Evolutionary conservation across 2,113 vertebrate genomes (phyloP).

Genomic region (Orcinus orca): DNA sequence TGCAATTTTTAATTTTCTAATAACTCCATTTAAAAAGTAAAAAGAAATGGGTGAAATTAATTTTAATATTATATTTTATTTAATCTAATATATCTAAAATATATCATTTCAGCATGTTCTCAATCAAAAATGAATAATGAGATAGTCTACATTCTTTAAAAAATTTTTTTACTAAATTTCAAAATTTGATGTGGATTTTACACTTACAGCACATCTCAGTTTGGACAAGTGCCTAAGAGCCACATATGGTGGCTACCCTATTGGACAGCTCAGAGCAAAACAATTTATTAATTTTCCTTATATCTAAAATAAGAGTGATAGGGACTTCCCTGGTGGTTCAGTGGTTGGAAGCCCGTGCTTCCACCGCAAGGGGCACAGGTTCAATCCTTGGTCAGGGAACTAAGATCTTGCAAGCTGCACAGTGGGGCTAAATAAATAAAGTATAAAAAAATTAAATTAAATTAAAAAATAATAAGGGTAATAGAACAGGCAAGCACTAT

Average conservation of each 20-base stretch:
- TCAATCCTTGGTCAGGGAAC: not conserved
- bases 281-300: not conserved
- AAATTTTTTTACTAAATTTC: not conserved
- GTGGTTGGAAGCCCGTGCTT: not conserved
- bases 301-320: not conserved
- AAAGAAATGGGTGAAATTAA: not conserved
- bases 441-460: not conserved
- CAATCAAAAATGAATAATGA: not conserved
- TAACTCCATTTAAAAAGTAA: not conserved
- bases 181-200: not conserved
- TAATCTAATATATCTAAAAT: not conserved
- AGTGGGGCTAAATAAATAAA: not conserved
- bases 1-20: not conserved
- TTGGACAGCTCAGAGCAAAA: not conserved
- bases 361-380: not conserved
- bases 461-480: not conserved
- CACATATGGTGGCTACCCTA: not conserved
- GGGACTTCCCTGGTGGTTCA: not conserved
- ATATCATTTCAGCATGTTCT: not conserved
- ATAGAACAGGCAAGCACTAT: not conserved
- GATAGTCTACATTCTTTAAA: not conserved
- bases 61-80: not conserved
- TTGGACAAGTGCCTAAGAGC: not conserved
- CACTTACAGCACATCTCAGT: not conserved
- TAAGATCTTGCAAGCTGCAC: not conserved